A percentile compares a stretch with the other conserved stretches of the same genome.
Conservation (phyloP, 2,888 invertebrate genomes). For the Scaptomyza reducta region DNA sequence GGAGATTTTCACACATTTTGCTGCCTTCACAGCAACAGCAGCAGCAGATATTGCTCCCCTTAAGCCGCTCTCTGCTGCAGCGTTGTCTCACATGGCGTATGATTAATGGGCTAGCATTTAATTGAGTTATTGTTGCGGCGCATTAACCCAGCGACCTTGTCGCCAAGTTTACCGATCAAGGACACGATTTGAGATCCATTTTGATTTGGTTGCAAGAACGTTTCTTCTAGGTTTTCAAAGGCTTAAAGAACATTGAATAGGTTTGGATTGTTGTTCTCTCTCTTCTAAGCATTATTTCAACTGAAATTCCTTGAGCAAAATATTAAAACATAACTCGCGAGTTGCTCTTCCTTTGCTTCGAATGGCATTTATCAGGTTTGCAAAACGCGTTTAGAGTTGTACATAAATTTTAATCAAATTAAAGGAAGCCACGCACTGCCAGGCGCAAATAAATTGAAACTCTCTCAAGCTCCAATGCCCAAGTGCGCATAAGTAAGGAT, state of each 20-base stretch:
- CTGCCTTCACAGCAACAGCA: conserved; percentile 40
- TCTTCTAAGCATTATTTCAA: conserved; percentile 18
- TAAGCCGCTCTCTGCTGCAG: not conserved
- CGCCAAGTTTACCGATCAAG: conserved; percentile 43
- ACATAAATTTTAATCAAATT: conserved; percentile 82
- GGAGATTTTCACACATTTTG: conserved; percentile 82
- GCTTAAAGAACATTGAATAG: too few relatives aligned
- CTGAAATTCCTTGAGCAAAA: conserved; percentile 6
- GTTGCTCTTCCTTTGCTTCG: not conserved
- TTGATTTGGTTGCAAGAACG: too few relatives aligned
- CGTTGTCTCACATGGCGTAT: conserved; percentile 65
- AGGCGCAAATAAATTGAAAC: conserved; percentile 66
- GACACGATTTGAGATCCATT: not conserved
- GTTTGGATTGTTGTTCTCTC: too few relatives aligned
- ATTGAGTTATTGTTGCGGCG: conserved; percentile 76
- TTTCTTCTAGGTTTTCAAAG: too few relatives aligned
- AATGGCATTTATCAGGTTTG: conserved; percentile 40
- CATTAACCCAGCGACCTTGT: conserved; percentile 78
- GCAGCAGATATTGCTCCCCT: conserved; percentile 2
- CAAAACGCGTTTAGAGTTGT: conserved; percentile 45
- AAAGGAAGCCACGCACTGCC: conserved; percentile 63
- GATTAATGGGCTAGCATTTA: conserved; percentile 76
- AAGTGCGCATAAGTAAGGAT: conserved; percentile 75
- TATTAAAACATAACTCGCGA: conserved; percentile 1
- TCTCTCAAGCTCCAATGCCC: conserved; percentile 30